Percentiles rank a stretch among this genome's conserved stretches.
These are phyloP conservation scores for Gymnocypris eckloni DNA, from an alignment of 2,797 vertebrate species.

Conservation along the genomic window DNA sequence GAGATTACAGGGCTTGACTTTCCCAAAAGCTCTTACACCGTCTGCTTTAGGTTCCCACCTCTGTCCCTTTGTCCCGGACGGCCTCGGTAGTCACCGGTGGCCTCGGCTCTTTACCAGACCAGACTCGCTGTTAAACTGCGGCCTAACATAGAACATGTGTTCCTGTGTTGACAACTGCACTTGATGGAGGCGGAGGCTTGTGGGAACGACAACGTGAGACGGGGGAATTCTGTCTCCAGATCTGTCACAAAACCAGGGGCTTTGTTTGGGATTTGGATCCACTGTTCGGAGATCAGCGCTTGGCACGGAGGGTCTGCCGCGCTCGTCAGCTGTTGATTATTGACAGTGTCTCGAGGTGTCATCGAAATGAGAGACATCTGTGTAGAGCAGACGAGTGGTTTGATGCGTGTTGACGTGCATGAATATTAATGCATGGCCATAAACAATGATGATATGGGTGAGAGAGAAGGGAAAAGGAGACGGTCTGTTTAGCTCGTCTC, in stretches of 20 bases:
- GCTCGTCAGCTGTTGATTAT: constrained; percentile 41
- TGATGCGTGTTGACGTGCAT: constrained; percentile 6
- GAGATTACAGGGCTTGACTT: constrained; percentile 83
- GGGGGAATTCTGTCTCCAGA: constrained; percentile 49
- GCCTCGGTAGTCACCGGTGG: constrained; percentile 23
- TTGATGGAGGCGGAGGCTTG: constrained; percentile 51
- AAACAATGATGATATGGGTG: constrained; percentile 10
- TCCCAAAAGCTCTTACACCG: constrained; percentile 35
- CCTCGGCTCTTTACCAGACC: constrained; percentile 19
- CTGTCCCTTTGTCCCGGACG: constrained; percentile 59
- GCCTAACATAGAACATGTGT: constrained; percentile 56
- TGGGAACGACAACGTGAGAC: constrained; percentile 48
- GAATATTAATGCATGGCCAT: constrained; percentile 38
- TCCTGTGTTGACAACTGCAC: constrained; percentile 56
- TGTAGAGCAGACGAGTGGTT: constrained; percentile 11
- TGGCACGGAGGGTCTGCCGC: constrained; percentile 1
- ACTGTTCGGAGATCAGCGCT: constrained; percentile 47
- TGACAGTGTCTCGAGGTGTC: constrained; percentile 33
- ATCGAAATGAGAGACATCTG: constrained; percentile 41
- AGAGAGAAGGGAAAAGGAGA: neutral
- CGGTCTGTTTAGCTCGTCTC: constrained; percentile 17
- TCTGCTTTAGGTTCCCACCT: constrained; percentile 61
- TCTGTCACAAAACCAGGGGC: constrained; percentile 37
- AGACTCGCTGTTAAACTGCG: constrained; percentile 44
- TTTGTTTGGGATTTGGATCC: constrained; percentile 41